Percentiles rank a stretch among this genome's conserved stretches.
phyloP scores from a whole-genome alignment of 2,888 invertebrate species.

The Scelioninae gen. 2 region DNA sequence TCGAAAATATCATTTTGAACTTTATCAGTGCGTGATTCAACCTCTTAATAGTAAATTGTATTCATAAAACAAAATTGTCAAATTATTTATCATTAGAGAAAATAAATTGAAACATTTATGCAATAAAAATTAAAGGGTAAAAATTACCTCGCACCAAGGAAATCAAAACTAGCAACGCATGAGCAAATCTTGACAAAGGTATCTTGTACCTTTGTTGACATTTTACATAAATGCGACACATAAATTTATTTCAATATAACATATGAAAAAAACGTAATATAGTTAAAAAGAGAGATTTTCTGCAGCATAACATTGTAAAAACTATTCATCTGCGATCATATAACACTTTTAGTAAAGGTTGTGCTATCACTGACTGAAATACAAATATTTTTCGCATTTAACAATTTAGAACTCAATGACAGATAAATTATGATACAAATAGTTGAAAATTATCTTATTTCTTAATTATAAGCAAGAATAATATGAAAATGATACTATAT shows the following conservation, averaged over 20 bases:
- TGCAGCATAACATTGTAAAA: constrained; percentile 38
- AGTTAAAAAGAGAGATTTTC: constrained; percentile 37
- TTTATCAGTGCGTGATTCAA: too few species aligned
- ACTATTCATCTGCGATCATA: constrained; percentile 51
- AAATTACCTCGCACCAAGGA: constrained; percentile 43
- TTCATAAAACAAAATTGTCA: too few species aligned
- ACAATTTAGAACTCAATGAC: too few species aligned
- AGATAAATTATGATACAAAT: too few species aligned
- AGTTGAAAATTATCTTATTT: too few species aligned
- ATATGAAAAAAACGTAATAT: constrained; percentile 39
- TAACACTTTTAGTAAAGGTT: constrained; percentile 39
- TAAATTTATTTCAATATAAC: constrained; percentile 32
- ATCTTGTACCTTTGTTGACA: constrained; percentile 45
- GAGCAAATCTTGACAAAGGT: constrained; percentile 49
- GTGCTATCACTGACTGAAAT: constrained; percentile 28
- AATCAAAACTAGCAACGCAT: constrained; percentile 48
- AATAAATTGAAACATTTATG: not conserved
- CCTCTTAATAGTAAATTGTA: too few species aligned
- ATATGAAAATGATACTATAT: too few species aligned
- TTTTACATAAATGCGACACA: constrained; percentile 42
- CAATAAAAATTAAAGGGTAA: constrained; percentile 1
- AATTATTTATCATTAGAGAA: too few species aligned
- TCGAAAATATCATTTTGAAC: too few species aligned
- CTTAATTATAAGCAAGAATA: too few species aligned
- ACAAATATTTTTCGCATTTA: too few species aligned